These are phyloP conservation scores for Icerya purchasi DNA, from an alignment of 2,888 invertebrate species.

Conservation along the genomic window DNA sequence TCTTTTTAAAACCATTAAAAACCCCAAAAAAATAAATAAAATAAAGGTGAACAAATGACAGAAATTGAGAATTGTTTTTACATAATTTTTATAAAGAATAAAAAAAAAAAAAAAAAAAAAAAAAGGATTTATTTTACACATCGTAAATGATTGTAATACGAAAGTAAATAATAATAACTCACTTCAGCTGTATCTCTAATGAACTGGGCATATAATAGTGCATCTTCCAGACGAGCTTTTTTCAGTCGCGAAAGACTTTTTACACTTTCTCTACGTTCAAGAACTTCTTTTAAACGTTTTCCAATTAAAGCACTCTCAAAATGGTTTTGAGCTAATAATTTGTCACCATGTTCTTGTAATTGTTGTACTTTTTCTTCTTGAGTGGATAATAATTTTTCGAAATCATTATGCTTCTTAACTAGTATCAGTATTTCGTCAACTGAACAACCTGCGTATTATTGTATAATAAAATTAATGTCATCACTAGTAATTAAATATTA, in stretches of 20 bases:
- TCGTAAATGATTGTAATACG: not conserved
- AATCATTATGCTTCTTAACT: slow-evolving; percentile 82
- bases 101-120: no score
- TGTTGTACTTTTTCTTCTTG: slow-evolving; percentile 71
- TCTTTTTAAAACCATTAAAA: no score
- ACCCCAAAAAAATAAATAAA: no score
- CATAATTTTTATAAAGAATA: no score
- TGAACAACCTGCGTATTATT: slow-evolving; percentile 32
- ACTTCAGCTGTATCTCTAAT: slow-evolving; percentile 69
- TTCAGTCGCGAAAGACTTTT: slow-evolving; percentile 44
- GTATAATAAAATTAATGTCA: not conserved
- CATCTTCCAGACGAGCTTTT: slow-evolving; percentile 47
- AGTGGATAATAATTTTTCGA: slow-evolving; percentile 70
- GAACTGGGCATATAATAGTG: slow-evolving; percentile 70
- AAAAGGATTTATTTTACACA: no score
- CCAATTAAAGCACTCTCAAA: slow-evolving; percentile 68
- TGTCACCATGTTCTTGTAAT: slow-evolving; percentile 62
- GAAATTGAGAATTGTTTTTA: not conserved
- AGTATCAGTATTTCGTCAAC: slow-evolving; percentile 77
- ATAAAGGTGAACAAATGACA: not conserved
- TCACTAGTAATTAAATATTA: no score
- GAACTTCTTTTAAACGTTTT: slow-evolving; percentile 48
- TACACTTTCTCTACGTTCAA: slow-evolving; percentile 40
- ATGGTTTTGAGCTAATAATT: slow-evolving; percentile 71
- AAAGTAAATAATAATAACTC: slow-evolving; percentile 13